Evolutionary conservation across 2,888 invertebrate species (phyloP), one percentile per base, ranked within the genome.

Genomic region (Synergus umbraculus): DNA sequence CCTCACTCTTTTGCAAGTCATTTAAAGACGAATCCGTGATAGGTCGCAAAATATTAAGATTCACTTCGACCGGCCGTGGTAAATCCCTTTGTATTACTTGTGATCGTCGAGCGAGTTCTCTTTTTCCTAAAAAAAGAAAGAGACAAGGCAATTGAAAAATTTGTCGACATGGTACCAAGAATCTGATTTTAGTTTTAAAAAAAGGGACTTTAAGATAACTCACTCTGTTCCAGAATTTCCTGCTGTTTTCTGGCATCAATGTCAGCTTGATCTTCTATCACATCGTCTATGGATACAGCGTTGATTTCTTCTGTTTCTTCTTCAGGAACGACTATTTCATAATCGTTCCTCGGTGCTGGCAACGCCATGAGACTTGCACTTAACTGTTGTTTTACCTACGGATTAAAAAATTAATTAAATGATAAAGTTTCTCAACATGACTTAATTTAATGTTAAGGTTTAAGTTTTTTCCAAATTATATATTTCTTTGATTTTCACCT

Each of bases 281-380:
- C 88, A 29, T 88, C 86, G 5, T 80, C 87, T 63, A 85, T 78
- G 29, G 88, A 82, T 12, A 86, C 83, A 60, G 88, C 81, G 0
- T 92, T 87, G 81, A 93, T 92, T 79, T 94, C 93, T 18, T 93
- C 93, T 37, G 93, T 93, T 78, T 96, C 96, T 78, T 95, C 95
- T 83, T 98, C 98, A 0, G 99, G 98, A 15, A 99, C 97, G 64
- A 99, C 98, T 88, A 99, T 98, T 93, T 99, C 99, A 92, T 98
- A 99, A 93, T 99, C 99, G 91, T 99, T 99, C 86, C 97, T 96
- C 0, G 99, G 99, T 1, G 95, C 92, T 1, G 99, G 99, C 80
- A 99, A 93, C 0, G 95, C 93, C 41, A 96, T 95, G 43, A 99
- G 93, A 0, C 97, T 97, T 83, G 95, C 94, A 65, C 96, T 95